phyloP scores from a whole-genome alignment of 2,888 invertebrate genomes.

The Papilio demoleus region DNA sequence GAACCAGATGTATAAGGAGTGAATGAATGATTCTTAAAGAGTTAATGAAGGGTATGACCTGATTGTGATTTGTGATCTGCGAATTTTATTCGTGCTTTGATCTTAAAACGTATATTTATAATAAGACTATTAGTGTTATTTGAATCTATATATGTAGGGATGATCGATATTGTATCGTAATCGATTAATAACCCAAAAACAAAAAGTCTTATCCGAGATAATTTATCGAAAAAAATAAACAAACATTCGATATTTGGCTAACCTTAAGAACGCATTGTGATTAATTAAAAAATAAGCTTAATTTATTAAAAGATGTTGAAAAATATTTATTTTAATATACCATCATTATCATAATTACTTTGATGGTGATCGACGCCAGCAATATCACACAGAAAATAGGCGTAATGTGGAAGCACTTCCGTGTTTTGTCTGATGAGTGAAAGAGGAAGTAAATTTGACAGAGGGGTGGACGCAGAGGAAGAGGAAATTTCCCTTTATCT shows the following conservation, averaged over 20 bases:
- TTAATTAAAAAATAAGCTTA: neutral
- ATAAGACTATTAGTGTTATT: conserved; percentile 25
- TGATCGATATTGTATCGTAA: neutral
- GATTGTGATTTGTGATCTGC: conserved; percentile 37
- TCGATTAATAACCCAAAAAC: neutral
- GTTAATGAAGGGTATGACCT: conserved; percentile 13
- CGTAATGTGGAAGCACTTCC: no score
- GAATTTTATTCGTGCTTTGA: conserved; percentile 24
- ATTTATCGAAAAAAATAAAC: neutral
- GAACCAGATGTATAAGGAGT: conserved; percentile 52
- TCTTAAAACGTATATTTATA: conserved; percentile 15
- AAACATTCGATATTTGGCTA: neutral
- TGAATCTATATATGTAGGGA: neutral
- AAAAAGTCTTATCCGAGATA: neutral
- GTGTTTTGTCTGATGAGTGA: no score
- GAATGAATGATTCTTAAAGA: conserved; percentile 40
- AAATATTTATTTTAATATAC: conserved; percentile 7
- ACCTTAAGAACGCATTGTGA: neutral
- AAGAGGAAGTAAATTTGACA: no score
- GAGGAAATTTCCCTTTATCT: no score
- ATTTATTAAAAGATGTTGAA: neutral
- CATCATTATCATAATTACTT: no score
- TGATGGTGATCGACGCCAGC: no score
- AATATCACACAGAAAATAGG: no score
- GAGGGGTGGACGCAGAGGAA: no score